phyloP scores from a whole-genome alignment of 2,113 vertebrate genomes.

The Numida meleagris region DNA sequence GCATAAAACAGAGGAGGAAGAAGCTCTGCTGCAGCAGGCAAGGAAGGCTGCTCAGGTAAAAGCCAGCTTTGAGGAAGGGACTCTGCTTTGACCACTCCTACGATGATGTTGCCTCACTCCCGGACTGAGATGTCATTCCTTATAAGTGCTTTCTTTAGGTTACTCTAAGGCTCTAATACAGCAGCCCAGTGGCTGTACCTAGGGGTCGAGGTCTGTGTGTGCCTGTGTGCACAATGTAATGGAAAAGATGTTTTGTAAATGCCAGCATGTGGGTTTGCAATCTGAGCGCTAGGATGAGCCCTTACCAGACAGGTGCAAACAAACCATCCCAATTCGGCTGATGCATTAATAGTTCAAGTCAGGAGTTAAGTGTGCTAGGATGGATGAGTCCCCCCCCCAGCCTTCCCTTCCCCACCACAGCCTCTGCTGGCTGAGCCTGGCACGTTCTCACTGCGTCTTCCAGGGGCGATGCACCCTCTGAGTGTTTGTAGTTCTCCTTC shows the following conservation, averaged over 20 bases:
- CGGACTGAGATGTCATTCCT: neutral
- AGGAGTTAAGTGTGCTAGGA: neutral
- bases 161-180: neutral
- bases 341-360: neutral
- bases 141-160: neutral
- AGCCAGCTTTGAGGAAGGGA: neutral
- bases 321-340: neutral
- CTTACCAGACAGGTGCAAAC: neutral
- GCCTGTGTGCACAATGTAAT: neutral
- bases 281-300: neutral
- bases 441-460: neutral
- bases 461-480: neutral
- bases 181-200: neutral
- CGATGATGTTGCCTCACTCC: neutral
- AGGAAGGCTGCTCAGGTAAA: neutral
- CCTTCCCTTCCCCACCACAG: too few species aligned
- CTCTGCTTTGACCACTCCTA: rapidly evolving
- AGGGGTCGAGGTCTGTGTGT: neutral
- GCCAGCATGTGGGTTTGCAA: neutral
- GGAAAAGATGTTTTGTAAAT: neutral
- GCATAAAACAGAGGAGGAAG: neutral
- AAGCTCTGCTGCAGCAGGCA: neutral
- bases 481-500: neutral
- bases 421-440: neutral
- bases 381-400: neutral